Conservation (phyloP, 2,888 invertebrate genomes). For the Alloplasta piceator region DNA sequence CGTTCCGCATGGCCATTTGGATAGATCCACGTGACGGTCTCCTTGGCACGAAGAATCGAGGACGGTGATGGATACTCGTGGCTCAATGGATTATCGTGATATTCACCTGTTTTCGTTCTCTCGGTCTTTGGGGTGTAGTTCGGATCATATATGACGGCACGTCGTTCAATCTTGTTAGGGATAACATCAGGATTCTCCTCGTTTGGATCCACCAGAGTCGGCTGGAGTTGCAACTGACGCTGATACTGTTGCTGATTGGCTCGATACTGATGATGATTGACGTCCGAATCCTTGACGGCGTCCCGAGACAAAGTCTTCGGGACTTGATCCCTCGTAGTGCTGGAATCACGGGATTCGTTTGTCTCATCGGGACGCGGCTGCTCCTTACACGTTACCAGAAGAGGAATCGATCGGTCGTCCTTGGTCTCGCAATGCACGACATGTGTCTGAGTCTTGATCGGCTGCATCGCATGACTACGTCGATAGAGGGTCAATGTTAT, state of each 20-base stretch:
- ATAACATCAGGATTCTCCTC: conserved; percentile 80
- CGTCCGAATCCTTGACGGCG: conserved; percentile 54
- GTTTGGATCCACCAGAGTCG: conserved; percentile 45
- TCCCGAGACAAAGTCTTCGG: conserved; percentile 33
- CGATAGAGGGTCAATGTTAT: conserved; percentile 79
- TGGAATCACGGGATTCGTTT: conserved; percentile 47
- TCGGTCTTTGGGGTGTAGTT: conserved; percentile 73
- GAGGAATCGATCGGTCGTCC: conserved; percentile 56
- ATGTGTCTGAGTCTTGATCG: conserved; percentile 72
- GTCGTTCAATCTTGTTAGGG: conserved; percentile 75
- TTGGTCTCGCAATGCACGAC: conserved; percentile 70
- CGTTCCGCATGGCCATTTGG: conserved; percentile 76
- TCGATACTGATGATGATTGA: conserved; percentile 47
- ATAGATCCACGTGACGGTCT: conserved; percentile 74
- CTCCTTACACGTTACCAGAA: conserved; percentile 45
- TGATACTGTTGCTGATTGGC: conserved; percentile 38
- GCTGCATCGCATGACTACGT: conserved; percentile 73
- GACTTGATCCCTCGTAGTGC: conserved; percentile 42
- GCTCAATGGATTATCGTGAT: conserved; percentile 67
- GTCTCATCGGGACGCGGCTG: conserved; percentile 34
- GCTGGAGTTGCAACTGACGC: conserved; percentile 52
- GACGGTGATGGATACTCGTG: conserved; percentile 75
- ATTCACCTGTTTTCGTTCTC: conserved; percentile 70
- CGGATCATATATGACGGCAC: conserved; percentile 75
- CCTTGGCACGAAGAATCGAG: conserved; percentile 73